Evolutionary conservation across 2,888 invertebrate genomes (phyloP).

Genomic region (Magallana nippona): DNA sequence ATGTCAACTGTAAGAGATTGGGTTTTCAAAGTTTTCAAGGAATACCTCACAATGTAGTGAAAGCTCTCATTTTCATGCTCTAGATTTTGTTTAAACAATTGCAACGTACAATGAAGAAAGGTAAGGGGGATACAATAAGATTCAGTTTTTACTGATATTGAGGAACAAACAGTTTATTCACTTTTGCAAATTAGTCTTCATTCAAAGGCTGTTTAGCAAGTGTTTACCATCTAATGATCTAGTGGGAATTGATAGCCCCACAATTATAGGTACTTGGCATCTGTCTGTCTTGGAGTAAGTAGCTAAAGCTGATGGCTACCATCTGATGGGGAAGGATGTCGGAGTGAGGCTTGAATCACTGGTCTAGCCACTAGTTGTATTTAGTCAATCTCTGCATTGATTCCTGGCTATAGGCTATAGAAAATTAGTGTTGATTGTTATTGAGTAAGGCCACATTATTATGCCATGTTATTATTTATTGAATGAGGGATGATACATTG

Average conservation of each 20-base stretch:
- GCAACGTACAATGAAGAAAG: too few species aligned
- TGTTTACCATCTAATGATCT: not conserved
- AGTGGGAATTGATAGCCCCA: conserved; percentile 12
- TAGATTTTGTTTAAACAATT: too few species aligned
- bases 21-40: too few species aligned
- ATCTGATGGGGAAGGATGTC: not conserved
- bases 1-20: too few species aligned
- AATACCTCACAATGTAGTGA: too few species aligned
- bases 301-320: not conserved
- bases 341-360: not conserved
- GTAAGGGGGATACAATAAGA: too few species aligned
- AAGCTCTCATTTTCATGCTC: too few species aligned
- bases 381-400: not conserved
- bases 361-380: too few species aligned
- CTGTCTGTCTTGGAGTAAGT: not conserved
- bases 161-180: not conserved
- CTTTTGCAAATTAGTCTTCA: too few species aligned
- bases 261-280: not conserved
- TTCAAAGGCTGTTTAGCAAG: not conserved
- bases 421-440: conserved; percentile 17
- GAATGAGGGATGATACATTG: not conserved
- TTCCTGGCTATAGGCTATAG: not conserved
- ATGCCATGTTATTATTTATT: not conserved
- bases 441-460: not conserved
- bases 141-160: not conserved